A percentile compares a stretch with the other conserved stretches of the same genome.
These are phyloP conservation scores for Gryllus bimaculatus DNA, from an alignment of 1,140 invertebrate genomes.

Conservation along the genomic window DNA sequence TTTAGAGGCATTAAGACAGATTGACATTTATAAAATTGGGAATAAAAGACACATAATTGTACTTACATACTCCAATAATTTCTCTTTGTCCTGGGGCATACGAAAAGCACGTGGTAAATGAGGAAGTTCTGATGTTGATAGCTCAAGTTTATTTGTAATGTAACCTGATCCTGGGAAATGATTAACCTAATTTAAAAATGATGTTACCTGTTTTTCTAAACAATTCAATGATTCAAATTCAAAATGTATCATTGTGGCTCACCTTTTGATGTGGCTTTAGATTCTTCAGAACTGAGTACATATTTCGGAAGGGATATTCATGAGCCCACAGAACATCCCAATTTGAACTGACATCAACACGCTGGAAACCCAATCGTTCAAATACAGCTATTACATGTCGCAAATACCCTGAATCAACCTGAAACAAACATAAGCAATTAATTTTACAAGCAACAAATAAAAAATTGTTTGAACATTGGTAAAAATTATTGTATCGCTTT, in stretches of 20 bases:
- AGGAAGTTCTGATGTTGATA: constrained; percentile 65
- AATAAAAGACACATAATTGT: background rate
- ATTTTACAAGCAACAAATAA: too few relatives aligned
- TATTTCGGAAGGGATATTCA: constrained; percentile 74
- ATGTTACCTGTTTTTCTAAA: too few relatives aligned
- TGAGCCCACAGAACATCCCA: constrained; percentile 91
- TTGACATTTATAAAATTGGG: background rate
- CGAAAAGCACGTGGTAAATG: constrained; percentile 82
- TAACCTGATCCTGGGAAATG: constrained; percentile 92
- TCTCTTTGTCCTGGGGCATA: constrained; percentile 64
- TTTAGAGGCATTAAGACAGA: background rate
- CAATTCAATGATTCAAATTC: too few relatives aligned
- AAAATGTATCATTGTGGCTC: constrained; percentile 13
- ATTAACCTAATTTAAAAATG: constrained; percentile 53
- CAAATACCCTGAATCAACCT: constrained; percentile 54
- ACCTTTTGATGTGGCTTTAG: constrained; percentile 62
- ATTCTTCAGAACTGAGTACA: constrained; percentile 48
- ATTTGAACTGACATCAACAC: constrained; percentile 46
- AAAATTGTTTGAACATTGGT: too few relatives aligned
- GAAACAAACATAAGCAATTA: constrained; percentile 8
- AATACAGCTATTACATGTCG: constrained; percentile 70
- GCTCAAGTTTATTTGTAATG: constrained; percentile 88
- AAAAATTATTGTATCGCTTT: too few relatives aligned
- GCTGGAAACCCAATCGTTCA: constrained; percentile 57
- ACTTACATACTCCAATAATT: constrained; percentile 61